A percentile compares a stretch with the other conserved stretches of the same genome.
These are phyloP conservation scores for Lytechinus variegatus DNA, from an alignment of 35 echinoderm and acorn worm genomes.

Conservation along the genomic window DNA sequence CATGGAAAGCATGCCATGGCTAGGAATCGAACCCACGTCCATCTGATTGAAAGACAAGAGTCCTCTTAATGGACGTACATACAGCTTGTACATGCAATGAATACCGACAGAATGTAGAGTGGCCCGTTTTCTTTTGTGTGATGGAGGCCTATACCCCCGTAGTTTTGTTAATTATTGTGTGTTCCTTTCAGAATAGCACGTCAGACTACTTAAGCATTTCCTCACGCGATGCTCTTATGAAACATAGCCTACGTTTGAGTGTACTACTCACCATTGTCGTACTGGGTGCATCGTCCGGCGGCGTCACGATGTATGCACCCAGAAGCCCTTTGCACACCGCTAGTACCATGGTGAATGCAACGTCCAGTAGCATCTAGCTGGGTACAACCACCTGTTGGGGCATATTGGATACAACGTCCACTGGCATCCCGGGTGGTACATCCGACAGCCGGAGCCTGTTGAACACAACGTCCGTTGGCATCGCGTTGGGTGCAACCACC, in stretches of 20 bases:
- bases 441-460: neutral
- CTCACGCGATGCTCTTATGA: neutral
- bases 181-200: too few species aligned
- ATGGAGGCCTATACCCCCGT: too few species aligned
- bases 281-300: neutral
- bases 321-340: neutral
- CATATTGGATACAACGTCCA: neutral
- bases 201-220: too few species aligned
- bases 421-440: neutral
- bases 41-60: too few species aligned
- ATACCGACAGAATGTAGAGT: too few species aligned
- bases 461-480: neutral
- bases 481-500: neutral
- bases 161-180: too few species aligned
- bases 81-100: too few species aligned
- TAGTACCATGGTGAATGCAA: neutral
- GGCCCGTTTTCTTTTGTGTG: too few species aligned
- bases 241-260: neutral
- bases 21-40: too few species aligned
- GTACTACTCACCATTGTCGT: neutral
- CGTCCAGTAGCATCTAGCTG: neutral
- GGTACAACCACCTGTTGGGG: neutral
- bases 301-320: neutral
- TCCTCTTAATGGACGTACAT: too few species aligned
- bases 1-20: too few species aligned